These are phyloP conservation scores for Crocodylus rhombifer DNA, from an alignment of 2,797 vertebrate species.

Conservation along the genomic window DNA sequence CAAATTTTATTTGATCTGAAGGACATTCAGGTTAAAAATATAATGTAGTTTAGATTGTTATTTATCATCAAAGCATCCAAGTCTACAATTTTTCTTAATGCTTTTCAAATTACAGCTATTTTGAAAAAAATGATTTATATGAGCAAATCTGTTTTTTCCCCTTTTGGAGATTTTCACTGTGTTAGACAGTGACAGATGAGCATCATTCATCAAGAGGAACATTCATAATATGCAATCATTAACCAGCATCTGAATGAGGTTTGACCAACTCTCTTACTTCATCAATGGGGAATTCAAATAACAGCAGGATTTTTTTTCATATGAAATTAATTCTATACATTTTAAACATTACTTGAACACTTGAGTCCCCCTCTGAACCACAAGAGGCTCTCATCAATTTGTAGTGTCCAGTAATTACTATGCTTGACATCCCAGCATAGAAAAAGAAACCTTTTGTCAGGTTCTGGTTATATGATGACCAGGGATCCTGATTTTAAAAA, in stretches of 20 bases:
- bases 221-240: constrained; percentile 68
- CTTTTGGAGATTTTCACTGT: constrained; percentile 37
- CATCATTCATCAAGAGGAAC: constrained; percentile 52
- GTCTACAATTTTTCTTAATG: constrained; percentile 36
- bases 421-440: background rate
- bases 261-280: constrained; percentile 55
- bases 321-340: background rate
- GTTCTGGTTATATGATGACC: background rate
- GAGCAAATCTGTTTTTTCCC: constrained; percentile 12
- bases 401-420: background rate
- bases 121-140: constrained; percentile 53
- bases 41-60: constrained; percentile 15
- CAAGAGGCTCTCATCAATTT: background rate
- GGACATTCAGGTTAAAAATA: constrained; percentile 37
- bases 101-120: constrained; percentile 44
- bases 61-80: constrained; percentile 45
- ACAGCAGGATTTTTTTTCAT: background rate
- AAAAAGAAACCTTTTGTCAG: background rate
- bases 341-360: background rate
- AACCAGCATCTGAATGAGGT: constrained; percentile 54
- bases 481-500: background rate
- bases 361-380: background rate
- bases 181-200: constrained; percentile 52
- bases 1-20: constrained; percentile 14
- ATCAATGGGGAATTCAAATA: background rate